These are phyloP conservation scores for Lithobates sylvaticus DNA, from an alignment of 2,797 vertebrate genomes.

Conservation along the genomic window DNA sequence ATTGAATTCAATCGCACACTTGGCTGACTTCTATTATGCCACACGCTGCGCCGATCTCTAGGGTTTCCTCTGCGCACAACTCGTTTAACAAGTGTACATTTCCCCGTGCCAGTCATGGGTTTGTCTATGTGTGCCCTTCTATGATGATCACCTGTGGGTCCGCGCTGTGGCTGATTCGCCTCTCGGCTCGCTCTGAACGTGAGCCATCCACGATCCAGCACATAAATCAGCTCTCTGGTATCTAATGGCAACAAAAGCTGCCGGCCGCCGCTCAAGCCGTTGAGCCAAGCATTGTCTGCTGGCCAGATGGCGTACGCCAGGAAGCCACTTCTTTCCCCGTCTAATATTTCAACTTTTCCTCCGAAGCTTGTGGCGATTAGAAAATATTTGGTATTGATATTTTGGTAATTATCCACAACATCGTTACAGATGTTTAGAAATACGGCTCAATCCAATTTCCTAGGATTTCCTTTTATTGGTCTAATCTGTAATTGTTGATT, in stretches of 20 bases:
- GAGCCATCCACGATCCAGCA: background rate
- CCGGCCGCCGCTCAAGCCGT: constrained; percentile 16
- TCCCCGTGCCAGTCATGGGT: background rate
- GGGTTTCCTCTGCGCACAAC: background rate
- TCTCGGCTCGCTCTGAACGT: background rate
- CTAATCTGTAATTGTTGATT: constrained; percentile 1
- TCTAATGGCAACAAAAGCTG: constrained; percentile 11
- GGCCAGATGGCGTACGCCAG: constrained; percentile 37
- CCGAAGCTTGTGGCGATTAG: background rate
- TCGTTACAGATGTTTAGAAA: constrained; percentile 26
- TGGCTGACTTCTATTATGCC: constrained; percentile 4
- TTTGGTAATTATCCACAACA: background rate
- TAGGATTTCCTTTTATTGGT: background rate
- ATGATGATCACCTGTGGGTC: constrained; percentile 3
- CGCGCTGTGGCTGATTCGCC: background rate
- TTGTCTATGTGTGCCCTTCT: background rate
- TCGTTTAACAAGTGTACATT: background rate
- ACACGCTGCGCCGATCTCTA: background rate
- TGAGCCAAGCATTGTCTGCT: constrained; percentile 30
- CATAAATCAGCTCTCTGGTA: background rate
- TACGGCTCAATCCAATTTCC: background rate
- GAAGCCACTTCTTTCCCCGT: constrained; percentile 1
- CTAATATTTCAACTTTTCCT: constrained; percentile 15
- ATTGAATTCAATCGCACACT: background rate
- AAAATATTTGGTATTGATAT: constrained; percentile 4